Conservation (phyloP, 1,140 invertebrate species). For the Aphaenogaster ashmeadi region DNA sequence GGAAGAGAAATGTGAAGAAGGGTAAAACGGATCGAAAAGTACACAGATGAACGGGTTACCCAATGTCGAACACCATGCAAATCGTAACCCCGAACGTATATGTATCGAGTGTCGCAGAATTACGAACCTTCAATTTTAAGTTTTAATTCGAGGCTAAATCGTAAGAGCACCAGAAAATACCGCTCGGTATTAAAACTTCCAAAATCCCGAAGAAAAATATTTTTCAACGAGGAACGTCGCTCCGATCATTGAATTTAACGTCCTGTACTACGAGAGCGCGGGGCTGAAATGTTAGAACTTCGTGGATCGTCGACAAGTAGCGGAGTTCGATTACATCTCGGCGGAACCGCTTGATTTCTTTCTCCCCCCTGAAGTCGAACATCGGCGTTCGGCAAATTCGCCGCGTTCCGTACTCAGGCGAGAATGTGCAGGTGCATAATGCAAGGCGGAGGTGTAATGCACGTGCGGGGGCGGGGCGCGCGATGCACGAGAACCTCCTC, state of each 20-base stretch:
- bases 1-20: neutral
- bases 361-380: neutral
- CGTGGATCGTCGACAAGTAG: neutral
- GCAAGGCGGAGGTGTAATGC: neutral
- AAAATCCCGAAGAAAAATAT: neutral
- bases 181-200: neutral
- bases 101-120: neutral
- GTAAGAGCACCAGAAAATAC: neutral
- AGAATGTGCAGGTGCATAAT: slow-evolving; percentile 19
- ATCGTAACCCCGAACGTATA: neutral
- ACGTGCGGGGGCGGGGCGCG: neutral
- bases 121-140: neutral
- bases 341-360: neutral
- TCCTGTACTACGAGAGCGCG: neutral
- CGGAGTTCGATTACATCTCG: slow-evolving; percentile 9
- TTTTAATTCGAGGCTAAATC: neutral
- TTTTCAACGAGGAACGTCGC: neutral
- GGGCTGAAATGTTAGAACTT: neutral
- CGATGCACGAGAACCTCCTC: neutral
- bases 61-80: neutral
- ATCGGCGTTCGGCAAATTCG: slow-evolving; percentile 36
- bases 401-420: slow-evolving; percentile 5
- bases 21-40: slow-evolving; percentile 4
- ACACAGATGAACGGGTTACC: neutral
- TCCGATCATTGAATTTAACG: neutral